These are phyloP conservation scores for Gallinago paraguaiae DNA, from an alignment of 2,113 vertebrate species.

Conservation along the genomic window DNA sequence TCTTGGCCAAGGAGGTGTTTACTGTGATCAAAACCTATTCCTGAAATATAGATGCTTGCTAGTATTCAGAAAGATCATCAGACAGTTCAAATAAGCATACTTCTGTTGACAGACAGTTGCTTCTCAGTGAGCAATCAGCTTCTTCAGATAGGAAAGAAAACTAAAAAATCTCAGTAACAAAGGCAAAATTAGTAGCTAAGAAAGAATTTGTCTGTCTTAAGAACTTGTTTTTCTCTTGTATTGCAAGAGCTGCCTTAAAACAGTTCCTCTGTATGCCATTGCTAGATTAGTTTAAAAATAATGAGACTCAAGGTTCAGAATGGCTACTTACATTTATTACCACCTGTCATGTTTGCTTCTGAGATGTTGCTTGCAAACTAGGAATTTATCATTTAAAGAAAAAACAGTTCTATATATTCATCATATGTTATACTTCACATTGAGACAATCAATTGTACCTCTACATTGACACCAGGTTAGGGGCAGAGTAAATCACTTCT, in stretches of 20 bases:
- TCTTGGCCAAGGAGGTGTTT: neutral
- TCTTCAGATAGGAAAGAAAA: neutral
- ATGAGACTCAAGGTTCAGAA: neutral
- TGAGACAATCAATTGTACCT: neutral
- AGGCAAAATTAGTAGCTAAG: neutral
- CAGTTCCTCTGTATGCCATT: neutral
- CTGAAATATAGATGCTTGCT: neutral
- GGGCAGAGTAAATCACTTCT: neutral
- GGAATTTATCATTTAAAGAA: neutral
- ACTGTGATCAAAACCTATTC: neutral
- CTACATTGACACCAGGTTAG: neutral
- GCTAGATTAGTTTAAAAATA: neutral
- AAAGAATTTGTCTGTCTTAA: neutral
- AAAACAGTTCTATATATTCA: neutral
- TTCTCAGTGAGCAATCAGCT: neutral
- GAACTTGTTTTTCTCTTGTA: neutral
- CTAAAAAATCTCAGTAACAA: neutral
- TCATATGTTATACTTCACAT: neutral
- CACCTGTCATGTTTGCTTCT: neutral
- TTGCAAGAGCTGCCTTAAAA: neutral
- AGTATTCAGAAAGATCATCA: neutral
- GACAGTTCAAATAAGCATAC: neutral
- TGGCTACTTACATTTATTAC: neutral
- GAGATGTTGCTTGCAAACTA: neutral
- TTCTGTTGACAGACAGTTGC: neutral